Conservation (phyloP, 2,113 vertebrate genomes). For the Thomomys bottae region DNA sequence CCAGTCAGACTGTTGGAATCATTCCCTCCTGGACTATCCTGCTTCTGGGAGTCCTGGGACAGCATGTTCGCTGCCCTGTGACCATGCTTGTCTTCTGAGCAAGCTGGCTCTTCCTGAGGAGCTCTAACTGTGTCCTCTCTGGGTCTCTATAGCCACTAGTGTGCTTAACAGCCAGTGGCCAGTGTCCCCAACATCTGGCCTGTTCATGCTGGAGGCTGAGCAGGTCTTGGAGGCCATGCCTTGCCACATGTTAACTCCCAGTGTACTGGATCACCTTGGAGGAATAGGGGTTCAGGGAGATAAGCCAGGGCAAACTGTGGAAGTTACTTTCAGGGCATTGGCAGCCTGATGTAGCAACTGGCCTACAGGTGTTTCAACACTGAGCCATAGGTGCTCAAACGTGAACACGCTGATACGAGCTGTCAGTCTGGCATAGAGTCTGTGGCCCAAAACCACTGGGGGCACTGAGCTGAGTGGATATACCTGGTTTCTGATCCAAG, state of each 20-base stretch:
- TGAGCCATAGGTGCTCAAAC: not conserved
- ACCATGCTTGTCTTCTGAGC: not conserved
- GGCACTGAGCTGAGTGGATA: not conserved
- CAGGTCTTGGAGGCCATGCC: not conserved
- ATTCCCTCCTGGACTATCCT: not conserved
- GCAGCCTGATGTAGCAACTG: not conserved
- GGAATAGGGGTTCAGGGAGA: not conserved
- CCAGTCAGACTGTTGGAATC: not conserved
- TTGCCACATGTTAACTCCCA: not conserved
- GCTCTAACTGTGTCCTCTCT: not conserved
- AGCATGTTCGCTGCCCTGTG: not conserved
- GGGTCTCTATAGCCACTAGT: not conserved
- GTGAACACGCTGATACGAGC: slow-evolving; percentile 8
- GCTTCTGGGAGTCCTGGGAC: not conserved
- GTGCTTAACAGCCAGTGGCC: not conserved
- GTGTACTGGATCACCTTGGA: not conserved
- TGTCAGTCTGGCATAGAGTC: not conserved
- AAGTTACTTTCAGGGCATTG: not conserved
- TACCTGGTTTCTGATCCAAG: not conserved
- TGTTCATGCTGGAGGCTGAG: not conserved
- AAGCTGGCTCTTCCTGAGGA: not conserved
- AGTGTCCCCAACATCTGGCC: not conserved
- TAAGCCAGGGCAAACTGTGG: not conserved
- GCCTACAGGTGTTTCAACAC: not conserved
- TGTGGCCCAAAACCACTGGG: not conserved